A percentile compares a stretch with the other conserved stretches of the same genome.
phyloP scores from a whole-genome alignment of 2,113 vertebrate species.

The Leptocoma aspasia region DNA sequence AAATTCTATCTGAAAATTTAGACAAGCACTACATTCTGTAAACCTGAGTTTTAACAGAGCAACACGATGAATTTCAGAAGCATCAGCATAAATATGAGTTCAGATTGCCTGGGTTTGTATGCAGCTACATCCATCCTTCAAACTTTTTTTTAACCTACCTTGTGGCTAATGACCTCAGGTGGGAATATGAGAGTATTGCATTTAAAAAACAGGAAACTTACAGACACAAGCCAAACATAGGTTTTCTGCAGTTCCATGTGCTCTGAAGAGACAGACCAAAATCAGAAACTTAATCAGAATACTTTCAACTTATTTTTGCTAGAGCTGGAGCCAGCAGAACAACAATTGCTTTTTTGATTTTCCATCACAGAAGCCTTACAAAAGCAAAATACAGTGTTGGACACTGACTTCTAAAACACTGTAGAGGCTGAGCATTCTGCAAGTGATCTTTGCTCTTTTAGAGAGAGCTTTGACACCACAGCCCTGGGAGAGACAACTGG shows the following conservation, averaged over 20 bases:
- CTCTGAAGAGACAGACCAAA: neutral
- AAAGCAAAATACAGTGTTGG: neutral
- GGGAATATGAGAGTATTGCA: conserved; percentile 64
- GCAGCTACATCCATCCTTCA: conserved; percentile 62
- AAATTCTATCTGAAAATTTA: conserved; percentile 29
- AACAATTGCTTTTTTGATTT: neutral
- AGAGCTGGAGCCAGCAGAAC: neutral
- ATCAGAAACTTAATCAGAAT: conserved; percentile 13
- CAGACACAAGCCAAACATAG: conserved; percentile 36
- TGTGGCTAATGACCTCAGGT: conserved; percentile 76
- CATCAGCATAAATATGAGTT: conserved; percentile 71
- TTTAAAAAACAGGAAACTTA: conserved; percentile 37
- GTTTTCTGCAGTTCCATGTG: neutral
- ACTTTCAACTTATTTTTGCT: neutral
- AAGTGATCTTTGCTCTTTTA: neutral
- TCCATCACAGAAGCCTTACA: neutral
- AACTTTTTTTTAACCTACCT: conserved; percentile 70
- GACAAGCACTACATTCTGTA: conserved; percentile 51
- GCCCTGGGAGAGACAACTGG: neutral
- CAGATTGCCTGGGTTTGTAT: conserved; percentile 42
- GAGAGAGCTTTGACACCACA: neutral
- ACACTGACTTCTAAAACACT: neutral
- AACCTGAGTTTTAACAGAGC: conserved; percentile 50
- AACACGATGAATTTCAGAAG: conserved; percentile 66
- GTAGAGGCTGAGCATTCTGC: neutral